phyloP scores from a whole-genome alignment of 2,888 invertebrate genomes.

The Spatulosminthurus flaviceps region DNA sequence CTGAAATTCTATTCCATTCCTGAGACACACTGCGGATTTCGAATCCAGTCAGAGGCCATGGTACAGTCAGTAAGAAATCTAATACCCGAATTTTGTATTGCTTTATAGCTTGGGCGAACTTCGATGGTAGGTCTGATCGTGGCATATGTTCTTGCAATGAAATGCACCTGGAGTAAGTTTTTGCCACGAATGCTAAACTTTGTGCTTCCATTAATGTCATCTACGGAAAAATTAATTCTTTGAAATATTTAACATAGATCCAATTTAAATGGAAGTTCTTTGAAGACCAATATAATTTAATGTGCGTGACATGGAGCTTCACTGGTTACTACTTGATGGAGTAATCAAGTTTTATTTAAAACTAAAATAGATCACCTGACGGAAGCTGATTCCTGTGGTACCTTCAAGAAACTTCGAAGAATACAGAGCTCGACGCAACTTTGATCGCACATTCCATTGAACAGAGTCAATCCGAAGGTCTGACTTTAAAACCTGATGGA shows the following conservation, averaged over 20 bases:
- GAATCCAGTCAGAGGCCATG: slow-evolving; percentile 51
- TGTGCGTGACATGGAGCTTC: no score
- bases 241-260: no score
- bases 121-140: background rate
- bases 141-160: background rate
- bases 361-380: no score
- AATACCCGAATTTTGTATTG: background rate
- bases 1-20: slow-evolving; percentile 47
- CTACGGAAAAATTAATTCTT: background rate
- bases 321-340: no score
- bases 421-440: no score
- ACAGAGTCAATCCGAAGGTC: background rate
- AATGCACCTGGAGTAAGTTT: background rate
- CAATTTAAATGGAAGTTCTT: no score
- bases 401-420: no score
- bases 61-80: background rate
- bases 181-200: background rate
- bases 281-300: no score
- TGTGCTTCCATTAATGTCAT: background rate
- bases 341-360: no score
- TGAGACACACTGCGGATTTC: slow-evolving; percentile 19
- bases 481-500: slow-evolving; percentile 3
- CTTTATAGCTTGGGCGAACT: background rate
- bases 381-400: no score
- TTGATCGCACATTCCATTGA: no score